phyloP scores from a whole-genome alignment of 2,113 vertebrate genomes.

The Urocitellus parryii region DNA sequence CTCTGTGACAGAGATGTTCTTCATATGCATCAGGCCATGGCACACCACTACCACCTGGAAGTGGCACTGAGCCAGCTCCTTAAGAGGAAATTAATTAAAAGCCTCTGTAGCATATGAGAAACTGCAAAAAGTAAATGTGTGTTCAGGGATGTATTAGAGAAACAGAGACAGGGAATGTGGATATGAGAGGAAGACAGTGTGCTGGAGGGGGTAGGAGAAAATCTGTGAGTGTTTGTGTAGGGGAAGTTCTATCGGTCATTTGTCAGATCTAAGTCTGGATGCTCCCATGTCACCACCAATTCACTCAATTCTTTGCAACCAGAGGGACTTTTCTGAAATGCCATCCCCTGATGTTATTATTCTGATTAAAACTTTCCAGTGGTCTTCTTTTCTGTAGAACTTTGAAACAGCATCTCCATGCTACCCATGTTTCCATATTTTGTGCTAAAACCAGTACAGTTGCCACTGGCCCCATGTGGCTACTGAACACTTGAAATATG shows the following conservation, averaged over 20 bases:
- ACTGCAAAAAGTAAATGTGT: background rate
- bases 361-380: no score
- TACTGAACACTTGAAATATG: no score
- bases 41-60: background rate
- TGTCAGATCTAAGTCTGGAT: background rate
- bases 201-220: background rate
- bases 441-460: no score
- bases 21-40: background rate
- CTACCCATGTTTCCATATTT: no score
- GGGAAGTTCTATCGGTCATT: background rate
- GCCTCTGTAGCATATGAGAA: background rate
- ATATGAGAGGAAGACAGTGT: background rate
- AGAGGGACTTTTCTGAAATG: no score
- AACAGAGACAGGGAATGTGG: background rate
- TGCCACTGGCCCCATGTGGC: no score
- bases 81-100: background rate
- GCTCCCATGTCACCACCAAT: no score
- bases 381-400: no score
- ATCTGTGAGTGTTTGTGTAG: no score
- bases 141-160: background rate
- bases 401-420: no score
- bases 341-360: no score
- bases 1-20: background rate
- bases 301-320: no score
- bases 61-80: background rate